phyloP scores from a whole-genome alignment of 2,113 vertebrate species.

The Saimiri boliviensis region DNA sequence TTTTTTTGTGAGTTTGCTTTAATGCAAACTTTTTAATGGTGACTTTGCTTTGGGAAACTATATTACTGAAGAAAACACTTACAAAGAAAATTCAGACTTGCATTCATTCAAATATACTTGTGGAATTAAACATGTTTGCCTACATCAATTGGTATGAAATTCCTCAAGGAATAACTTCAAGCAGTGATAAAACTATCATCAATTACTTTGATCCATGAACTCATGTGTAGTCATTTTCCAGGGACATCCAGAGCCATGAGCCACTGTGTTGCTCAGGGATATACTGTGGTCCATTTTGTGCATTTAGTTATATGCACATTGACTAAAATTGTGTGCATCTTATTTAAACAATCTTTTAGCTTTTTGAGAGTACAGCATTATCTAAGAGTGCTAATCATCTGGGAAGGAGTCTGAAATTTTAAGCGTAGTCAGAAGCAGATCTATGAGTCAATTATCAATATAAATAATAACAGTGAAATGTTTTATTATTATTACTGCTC shows the following conservation, averaged over 20 bases:
- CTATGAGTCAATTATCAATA: not conserved
- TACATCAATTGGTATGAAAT: not conserved
- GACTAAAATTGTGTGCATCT: not conserved
- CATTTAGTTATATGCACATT: not conserved
- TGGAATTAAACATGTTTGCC: not conserved
- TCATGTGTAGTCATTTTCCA: not conserved
- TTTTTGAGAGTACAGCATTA: not conserved
- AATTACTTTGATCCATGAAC: not conserved
- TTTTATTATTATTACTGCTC: not conserved
- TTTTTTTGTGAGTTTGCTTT: not conserved
- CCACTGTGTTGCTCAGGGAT: not conserved
- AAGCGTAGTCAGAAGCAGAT: constrained; percentile 3
- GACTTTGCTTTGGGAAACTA: constrained; percentile 13
- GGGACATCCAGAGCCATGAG: not conserved
- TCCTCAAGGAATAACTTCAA: not conserved
- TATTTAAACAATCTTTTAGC: not conserved
- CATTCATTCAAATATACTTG: not conserved
- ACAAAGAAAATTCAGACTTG: not conserved
- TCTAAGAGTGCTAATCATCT: not conserved
- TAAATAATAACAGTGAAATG: not conserved
- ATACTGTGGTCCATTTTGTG: not conserved
- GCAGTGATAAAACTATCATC: not conserved
- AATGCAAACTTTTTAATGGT: not conserved
- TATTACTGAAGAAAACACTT: not conserved
- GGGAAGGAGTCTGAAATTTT: not conserved